A percentile compares a stretch with the other conserved stretches of the same genome.
phyloP scores from a whole-genome alignment of 92 coral and sea anemone genomes.

The Bergia sp. region DNA sequence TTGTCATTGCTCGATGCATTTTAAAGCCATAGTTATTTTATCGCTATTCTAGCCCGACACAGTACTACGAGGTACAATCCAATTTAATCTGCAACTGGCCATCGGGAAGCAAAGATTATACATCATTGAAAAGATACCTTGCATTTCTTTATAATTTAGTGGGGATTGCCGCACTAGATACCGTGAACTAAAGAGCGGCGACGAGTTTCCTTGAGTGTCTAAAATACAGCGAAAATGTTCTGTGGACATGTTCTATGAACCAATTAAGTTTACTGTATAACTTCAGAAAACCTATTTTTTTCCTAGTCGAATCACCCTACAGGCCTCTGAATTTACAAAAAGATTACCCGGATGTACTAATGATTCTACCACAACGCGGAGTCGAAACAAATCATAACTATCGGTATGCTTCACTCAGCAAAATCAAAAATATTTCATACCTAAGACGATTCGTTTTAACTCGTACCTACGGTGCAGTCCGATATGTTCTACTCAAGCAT shows the following conservation, averaged over 20 bases:
- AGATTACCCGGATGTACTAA: background rate
- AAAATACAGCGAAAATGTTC: background rate
- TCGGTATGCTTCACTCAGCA: background rate
- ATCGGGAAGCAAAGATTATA: background rate
- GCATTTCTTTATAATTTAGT: background rate
- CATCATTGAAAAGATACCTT: background rate
- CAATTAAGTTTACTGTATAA: background rate
- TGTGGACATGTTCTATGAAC: background rate
- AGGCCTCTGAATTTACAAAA: conserved; percentile 16
- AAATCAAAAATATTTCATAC: background rate
- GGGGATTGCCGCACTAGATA: background rate
- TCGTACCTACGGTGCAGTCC: background rate
- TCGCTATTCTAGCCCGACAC: too few species aligned
- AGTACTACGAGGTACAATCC: background rate
- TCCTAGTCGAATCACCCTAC: too few species aligned
- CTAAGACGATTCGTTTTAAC: background rate
- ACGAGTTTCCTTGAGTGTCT: too few species aligned
- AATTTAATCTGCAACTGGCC: background rate
- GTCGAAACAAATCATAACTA: background rate
- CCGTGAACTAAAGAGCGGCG: too few species aligned
- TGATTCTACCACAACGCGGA: background rate
- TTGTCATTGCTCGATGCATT: too few species aligned
- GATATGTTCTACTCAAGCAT: background rate
- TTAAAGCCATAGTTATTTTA: too few species aligned
- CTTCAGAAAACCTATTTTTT: background rate